Conservation (phyloP, 2,888 invertebrate genomes). For the Torymus aiolomorphi region DNA sequence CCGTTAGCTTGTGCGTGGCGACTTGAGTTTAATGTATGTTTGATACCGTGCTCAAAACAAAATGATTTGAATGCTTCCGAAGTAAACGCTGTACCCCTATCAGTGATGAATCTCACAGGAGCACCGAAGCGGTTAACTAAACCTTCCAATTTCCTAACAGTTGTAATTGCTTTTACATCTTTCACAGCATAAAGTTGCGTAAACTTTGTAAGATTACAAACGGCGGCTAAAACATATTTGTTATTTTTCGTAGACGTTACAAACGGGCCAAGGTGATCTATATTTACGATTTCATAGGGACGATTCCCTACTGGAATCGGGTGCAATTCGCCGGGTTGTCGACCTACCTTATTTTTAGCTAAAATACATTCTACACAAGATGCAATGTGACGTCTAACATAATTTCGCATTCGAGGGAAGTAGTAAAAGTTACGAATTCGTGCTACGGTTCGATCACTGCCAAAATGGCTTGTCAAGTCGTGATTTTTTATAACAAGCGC, state of each 20-base stretch:
- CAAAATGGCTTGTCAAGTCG: slow-evolving; percentile 59
- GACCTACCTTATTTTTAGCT: slow-evolving; percentile 57
- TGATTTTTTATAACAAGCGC: slow-evolving; percentile 54
- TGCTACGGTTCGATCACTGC: slow-evolving; percentile 54
- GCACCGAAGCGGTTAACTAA: too few relatives aligned
- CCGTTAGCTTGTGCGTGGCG: too few relatives aligned
- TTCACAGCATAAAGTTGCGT: slow-evolving; percentile 6
- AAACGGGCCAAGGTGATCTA: slow-evolving; percentile 61
- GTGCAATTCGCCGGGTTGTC: slow-evolving; percentile 58
- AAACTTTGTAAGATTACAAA: too few relatives aligned
- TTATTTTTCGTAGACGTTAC: slow-evolving; percentile 11
- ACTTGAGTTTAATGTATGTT: too few relatives aligned
- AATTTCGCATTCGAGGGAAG: slow-evolving; percentile 58
- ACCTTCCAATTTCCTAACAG: slow-evolving; percentile 6
- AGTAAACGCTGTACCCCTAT: neutral
- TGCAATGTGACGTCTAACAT: slow-evolving; percentile 58
- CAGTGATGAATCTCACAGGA: neutral
- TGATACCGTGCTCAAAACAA: too few relatives aligned
- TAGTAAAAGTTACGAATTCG: slow-evolving; percentile 57
- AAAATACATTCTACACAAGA: slow-evolving; percentile 62
- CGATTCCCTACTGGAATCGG: too few relatives aligned
- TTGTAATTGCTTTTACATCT: neutral
- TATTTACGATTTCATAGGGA: slow-evolving; percentile 62
- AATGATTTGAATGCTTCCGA: too few relatives aligned
- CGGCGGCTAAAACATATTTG: too few relatives aligned